These are phyloP conservation scores for Anthoscopus minutus DNA, from an alignment of 2,113 vertebrate genomes.

Conservation along the genomic window DNA sequence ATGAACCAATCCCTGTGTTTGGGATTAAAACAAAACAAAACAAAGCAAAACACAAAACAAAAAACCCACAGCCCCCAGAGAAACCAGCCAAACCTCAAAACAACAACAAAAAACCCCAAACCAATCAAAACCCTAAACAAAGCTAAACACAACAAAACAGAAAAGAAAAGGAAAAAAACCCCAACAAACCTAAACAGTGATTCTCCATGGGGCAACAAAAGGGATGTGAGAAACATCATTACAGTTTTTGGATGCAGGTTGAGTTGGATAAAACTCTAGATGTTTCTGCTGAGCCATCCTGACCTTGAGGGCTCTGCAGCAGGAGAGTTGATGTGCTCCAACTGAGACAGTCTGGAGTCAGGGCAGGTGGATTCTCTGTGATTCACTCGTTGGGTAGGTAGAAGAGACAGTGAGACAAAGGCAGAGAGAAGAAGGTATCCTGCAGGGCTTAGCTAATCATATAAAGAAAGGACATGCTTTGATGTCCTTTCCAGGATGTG, in stretches of 20 bases:
- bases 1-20: not conserved
- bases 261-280: not conserved
- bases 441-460: not conserved
- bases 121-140: not conserved
- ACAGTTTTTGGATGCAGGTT: not conserved
- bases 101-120: not conserved
- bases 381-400: accelerated
- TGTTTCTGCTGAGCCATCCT: not conserved
- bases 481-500: not conserved
- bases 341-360: not conserved
- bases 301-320: not conserved
- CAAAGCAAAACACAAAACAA: not conserved
- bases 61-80: not conserved
- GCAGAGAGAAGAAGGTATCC: not conserved
- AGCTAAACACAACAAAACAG: not conserved
- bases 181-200: not conserved
- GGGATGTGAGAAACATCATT: not conserved
- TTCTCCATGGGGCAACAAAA: not conserved
- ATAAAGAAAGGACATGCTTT: not conserved
- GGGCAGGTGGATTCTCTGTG: not conserved
- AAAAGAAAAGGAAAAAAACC: not conserved
- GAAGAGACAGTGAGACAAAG: not conserved
- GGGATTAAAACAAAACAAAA: not conserved
- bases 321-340: not conserved
- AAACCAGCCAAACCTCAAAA: not conserved